Conservation (phyloP, 92 coral and sea anemone species). For the Paragorgia papillata region DNA sequence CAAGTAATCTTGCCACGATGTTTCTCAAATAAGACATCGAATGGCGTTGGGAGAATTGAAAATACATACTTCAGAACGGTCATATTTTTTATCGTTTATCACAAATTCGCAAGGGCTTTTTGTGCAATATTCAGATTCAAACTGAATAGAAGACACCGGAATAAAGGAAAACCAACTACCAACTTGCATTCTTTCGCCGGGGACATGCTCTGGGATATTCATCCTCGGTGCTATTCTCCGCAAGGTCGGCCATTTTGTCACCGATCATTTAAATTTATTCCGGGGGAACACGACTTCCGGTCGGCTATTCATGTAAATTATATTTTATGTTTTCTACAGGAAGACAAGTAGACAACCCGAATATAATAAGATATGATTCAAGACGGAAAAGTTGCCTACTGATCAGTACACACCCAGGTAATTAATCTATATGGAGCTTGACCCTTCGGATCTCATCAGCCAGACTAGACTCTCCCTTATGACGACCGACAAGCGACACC, state of each 20-base stretch:
- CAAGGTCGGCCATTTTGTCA: conserved; percentile 40
- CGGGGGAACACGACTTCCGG: conserved; percentile 34
- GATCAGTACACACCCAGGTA: too few species aligned
- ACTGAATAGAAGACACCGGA: background rate
- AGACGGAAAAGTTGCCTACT: too few species aligned
- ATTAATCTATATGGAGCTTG: too few species aligned
- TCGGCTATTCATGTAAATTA: too few species aligned
- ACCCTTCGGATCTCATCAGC: too few species aligned
- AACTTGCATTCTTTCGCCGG: conserved; percentile 28
- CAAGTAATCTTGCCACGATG: conserved; percentile 31
- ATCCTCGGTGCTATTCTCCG: conserved; percentile 46
- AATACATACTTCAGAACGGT: background rate
- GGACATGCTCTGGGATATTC: conserved; percentile 48
- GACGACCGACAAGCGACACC: too few species aligned
- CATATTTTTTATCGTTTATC: background rate
- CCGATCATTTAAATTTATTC: background rate
- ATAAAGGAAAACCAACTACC: background rate
- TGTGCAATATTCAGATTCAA: background rate
- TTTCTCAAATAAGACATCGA: background rate
- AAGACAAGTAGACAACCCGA: too few species aligned
- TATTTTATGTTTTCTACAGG: too few species aligned
- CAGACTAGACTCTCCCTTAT: too few species aligned
- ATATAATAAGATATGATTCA: too few species aligned
- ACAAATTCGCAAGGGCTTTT: background rate
- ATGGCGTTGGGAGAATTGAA: conserved; percentile 43